A percentile compares a stretch with the other conserved stretches of the same genome.
These are phyloP conservation scores for Melanargia galathea DNA, from an alignment of 2,888 invertebrate species.

Conservation along the genomic window DNA sequence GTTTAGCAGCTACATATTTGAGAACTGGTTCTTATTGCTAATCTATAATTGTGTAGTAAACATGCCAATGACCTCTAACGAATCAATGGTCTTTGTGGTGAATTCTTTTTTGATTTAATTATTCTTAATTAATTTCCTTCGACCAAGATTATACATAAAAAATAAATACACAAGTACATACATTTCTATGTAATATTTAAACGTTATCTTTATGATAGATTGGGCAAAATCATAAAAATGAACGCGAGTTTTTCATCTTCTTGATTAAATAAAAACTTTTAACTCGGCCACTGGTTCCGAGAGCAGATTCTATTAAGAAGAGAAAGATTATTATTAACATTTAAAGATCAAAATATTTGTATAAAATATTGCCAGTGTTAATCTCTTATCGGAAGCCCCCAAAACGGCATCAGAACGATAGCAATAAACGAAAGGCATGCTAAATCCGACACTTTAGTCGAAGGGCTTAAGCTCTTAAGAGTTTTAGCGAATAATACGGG, in stretches of 20 bases:
- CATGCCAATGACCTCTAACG: background rate
- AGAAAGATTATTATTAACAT: too few relatives aligned
- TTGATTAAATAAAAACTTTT: too few relatives aligned
- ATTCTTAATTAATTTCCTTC: too few relatives aligned
- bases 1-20: constrained; percentile 21
- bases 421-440: constrained; percentile 30
- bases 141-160: too few relatives aligned
- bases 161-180: too few relatives aligned
- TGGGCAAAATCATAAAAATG: too few relatives aligned
- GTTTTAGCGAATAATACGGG: constrained; percentile 42
- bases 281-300: too few relatives aligned
- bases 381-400: constrained; percentile 7
- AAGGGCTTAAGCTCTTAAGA: constrained; percentile 46
- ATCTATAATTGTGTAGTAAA: constrained; percentile 1
- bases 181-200: too few relatives aligned
- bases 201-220: too few relatives aligned
- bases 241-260: too few relatives aligned
- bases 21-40: constrained; percentile 35
- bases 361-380: background rate
- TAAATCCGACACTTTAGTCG: constrained; percentile 40
- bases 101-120: background rate
- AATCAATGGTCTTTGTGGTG: background rate
- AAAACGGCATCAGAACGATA: constrained; percentile 5
- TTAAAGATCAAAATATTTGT: background rate
- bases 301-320: too few relatives aligned